phyloP scores from a whole-genome alignment of 2,797 vertebrate species.

The Holocentrus rufus region DNA sequence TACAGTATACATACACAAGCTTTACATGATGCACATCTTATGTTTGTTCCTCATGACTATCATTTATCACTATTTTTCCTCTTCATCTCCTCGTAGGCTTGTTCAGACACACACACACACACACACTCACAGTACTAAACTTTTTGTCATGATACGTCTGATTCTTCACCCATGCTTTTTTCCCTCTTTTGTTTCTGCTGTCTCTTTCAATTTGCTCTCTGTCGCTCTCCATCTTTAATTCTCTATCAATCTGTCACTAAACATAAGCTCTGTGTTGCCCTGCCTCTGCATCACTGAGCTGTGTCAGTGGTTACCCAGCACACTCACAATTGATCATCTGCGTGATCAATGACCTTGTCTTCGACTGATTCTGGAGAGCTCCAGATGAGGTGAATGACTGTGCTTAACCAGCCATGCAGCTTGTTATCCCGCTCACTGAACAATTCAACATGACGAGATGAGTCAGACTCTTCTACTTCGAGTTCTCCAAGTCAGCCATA shows the following conservation, averaged over 20 bases:
- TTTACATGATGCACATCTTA: background rate
- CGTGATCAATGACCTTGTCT: constrained; percentile 4
- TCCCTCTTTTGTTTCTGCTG: no score
- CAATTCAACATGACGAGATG: constrained; percentile 5
- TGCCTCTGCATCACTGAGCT: constrained; percentile 8
- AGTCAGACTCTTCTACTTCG: constrained; percentile 11
- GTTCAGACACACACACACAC: no score
- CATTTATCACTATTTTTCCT: no score
- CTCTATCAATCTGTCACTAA: background rate
- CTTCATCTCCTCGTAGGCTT: no score
- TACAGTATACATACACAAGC: background rate
- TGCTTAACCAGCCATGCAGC: background rate
- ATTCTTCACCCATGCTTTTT: no score
- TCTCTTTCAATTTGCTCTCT: background rate
- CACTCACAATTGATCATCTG: constrained; percentile 1
- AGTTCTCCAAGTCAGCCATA: constrained; percentile 9
- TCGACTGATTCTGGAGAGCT: background rate
- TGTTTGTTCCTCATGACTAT: no score
- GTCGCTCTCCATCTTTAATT: no score
- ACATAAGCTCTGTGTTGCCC: background rate
- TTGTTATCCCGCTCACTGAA: constrained; percentile 6
- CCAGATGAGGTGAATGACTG: background rate
- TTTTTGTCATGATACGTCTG: no score
- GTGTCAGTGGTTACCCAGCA: background rate
- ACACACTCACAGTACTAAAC: no score